Conservation (phyloP, 2,113 vertebrate genomes). For the Numenius arquata region DNA sequence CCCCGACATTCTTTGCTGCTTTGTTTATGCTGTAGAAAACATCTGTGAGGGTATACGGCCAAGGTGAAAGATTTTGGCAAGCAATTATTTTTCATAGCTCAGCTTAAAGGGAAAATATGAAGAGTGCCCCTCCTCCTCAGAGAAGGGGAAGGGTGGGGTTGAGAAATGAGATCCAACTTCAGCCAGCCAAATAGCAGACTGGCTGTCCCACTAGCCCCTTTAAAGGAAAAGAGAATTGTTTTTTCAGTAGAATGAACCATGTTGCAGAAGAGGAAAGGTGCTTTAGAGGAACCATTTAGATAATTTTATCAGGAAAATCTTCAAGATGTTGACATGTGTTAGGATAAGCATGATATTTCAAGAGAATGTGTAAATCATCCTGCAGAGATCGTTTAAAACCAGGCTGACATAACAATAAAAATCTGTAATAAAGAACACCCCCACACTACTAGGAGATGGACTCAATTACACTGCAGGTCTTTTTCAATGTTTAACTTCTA, state of each 20-base stretch:
- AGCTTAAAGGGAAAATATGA: constrained; percentile 68
- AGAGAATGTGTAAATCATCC: neutral
- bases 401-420: constrained; percentile 14
- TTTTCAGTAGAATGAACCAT: constrained; percentile 51
- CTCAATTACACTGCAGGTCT: constrained; percentile 5
- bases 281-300: neutral
- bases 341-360: neutral
- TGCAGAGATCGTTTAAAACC: neutral
- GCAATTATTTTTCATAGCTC: constrained; percentile 69
- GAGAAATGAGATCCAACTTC: constrained; percentile 63
- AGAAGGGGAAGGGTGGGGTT: constrained; percentile 39
- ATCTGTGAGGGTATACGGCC: constrained; percentile 65
- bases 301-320: neutral
- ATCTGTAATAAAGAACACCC: neutral
- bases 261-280: neutral
- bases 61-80: constrained; percentile 75
- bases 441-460: neutral
- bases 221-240: constrained; percentile 58
- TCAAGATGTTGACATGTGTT: neutral
- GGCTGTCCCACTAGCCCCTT: constrained; percentile 51
- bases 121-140: constrained; percentile 47
- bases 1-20: constrained; percentile 67
- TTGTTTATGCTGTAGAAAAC: constrained; percentile 77
- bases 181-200: constrained; percentile 63
- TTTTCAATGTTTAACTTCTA: constrained; percentile 25